Evolutionary conservation across 2,797 vertebrate species (phyloP).

Genomic region (Anableps anableps): DNA sequence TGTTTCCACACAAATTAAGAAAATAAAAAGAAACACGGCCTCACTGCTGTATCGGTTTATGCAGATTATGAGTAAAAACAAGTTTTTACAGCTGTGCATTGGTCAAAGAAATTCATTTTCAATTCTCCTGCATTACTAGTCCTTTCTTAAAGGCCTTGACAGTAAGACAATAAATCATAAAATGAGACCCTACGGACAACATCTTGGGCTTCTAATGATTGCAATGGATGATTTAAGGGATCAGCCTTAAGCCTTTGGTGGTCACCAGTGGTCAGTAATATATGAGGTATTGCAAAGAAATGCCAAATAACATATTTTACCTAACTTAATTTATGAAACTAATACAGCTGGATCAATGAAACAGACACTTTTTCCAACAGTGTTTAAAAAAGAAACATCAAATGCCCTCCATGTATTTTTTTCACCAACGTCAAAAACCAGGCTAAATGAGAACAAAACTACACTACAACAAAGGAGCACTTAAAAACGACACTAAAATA

Average conservation of each 20-base stretch:
- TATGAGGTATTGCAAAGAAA: background rate
- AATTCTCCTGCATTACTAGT: constrained; percentile 7
- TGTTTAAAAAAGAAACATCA: background rate
- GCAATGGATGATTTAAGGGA: constrained; percentile 1
- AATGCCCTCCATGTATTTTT: constrained; percentile 10
- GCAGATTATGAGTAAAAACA: constrained; percentile 13
- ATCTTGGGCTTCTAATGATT: constrained; percentile 26
- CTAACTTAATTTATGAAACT: constrained; percentile 6
- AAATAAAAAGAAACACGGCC: constrained; percentile 16
- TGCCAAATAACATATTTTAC: background rate
- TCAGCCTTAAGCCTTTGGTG: background rate
- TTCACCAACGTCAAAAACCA: constrained; percentile 36
- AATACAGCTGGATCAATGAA: constrained; percentile 7
- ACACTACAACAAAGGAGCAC: constrained; percentile 40
- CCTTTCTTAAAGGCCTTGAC: background rate
- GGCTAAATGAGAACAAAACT: constrained; percentile 38
- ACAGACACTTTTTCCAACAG: constrained; percentile 4
- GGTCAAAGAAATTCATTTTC: constrained; percentile 7
- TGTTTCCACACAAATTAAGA: constrained; percentile 22
- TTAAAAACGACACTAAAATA: constrained; percentile 50
- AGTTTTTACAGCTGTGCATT: constrained; percentile 8
- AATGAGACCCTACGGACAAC: constrained; percentile 25
- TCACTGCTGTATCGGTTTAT: constrained; percentile 11
- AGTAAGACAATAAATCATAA: constrained; percentile 2
- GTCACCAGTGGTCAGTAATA: constrained; percentile 5